Evolutionary conservation across 2,113 vertebrate species (phyloP).

Genomic region (Noctilio leporinus): DNA sequence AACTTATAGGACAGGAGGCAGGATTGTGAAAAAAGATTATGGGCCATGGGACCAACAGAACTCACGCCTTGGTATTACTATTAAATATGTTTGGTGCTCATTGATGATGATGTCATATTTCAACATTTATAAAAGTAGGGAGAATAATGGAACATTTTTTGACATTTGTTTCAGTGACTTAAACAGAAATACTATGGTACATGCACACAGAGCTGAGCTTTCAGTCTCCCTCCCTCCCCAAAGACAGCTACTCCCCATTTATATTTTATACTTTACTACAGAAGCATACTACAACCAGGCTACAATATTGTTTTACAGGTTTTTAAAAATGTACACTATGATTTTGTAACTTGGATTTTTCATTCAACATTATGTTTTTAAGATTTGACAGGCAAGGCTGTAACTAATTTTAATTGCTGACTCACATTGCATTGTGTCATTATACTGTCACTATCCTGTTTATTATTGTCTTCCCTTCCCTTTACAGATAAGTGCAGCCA

Average conservation of each 20-base stretch:
- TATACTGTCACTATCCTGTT: not conserved
- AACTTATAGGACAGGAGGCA: not conserved
- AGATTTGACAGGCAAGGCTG: not conserved
- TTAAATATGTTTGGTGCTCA: not conserved
- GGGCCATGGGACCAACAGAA: not conserved
- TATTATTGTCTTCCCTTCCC: not conserved
- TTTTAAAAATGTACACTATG: not conserved
- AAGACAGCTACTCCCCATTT: not conserved
- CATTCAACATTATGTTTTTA: not conserved
- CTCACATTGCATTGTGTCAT: not conserved
- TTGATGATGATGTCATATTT: not conserved
- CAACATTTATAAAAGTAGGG: not conserved
- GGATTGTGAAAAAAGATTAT: not conserved
- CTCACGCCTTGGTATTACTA: not conserved
- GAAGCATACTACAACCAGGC: too few relatives aligned
- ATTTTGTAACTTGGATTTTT: not conserved
- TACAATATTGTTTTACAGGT: not conserved
- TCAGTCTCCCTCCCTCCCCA: too few relatives aligned
- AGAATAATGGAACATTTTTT: not conserved
- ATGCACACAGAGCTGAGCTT: not conserved
- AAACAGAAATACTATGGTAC: not conserved
- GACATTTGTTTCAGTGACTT: not conserved
- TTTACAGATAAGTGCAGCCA: not conserved
- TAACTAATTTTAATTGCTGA: not conserved
- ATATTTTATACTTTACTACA: not conserved